Percentiles rank a stretch among this genome's conserved stretches.
Conservation (phyloP, 2,888 invertebrate genomes). For the Calameuta filiformis region DNA sequence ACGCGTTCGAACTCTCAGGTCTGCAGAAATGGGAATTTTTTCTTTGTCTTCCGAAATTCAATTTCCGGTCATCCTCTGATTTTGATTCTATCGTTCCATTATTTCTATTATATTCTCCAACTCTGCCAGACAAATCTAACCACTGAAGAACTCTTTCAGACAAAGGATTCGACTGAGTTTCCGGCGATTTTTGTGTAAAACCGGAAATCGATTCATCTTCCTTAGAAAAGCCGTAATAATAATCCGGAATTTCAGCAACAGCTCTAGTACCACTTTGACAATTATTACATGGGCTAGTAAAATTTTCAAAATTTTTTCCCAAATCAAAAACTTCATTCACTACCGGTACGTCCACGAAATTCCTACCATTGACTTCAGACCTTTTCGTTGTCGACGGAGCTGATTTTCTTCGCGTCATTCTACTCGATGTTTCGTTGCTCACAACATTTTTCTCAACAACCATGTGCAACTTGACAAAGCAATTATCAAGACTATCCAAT, state of each 20-base stretch:
- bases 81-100: neutral
- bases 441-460: conserved; percentile 39
- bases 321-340: neutral
- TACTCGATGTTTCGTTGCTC: conserved; percentile 18
- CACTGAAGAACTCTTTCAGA: conserved; percentile 83
- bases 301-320: neutral
- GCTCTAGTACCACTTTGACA: neutral
- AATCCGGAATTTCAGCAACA: neutral
- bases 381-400: conserved; percentile 37
- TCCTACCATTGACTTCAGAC: neutral
- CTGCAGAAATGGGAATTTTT: conserved; percentile 7
- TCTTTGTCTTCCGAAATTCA: conserved; percentile 22
- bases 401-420: conserved; percentile 44
- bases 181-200: neutral
- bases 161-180: conserved; percentile 61
- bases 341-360: neutral
- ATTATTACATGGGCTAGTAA: neutral
- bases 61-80: conserved; percentile 10
- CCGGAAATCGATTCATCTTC: neutral
- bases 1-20: conserved; percentile 15
- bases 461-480: conserved; percentile 52
- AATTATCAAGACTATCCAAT: conserved; percentile 42
- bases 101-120: conserved; percentile 41
- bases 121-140: conserved; percentile 80
- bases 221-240: conserved; percentile 5